Conservation (phyloP, 2,797 vertebrate genomes). For the Thamnophis elegans region DNA sequence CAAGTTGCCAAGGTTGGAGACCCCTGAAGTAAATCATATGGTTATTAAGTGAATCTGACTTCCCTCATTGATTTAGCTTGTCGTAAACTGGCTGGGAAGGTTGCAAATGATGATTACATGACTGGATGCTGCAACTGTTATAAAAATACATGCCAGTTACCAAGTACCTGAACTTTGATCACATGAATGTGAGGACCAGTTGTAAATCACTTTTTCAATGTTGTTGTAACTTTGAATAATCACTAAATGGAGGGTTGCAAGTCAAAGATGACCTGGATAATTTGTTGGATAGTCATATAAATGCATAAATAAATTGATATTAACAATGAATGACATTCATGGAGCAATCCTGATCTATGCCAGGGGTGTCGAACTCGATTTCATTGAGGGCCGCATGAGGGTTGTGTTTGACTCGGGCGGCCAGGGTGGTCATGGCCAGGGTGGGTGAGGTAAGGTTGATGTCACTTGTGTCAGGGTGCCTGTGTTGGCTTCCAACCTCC, state of each 20-base stretch:
- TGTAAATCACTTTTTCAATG: neutral
- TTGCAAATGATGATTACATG: neutral
- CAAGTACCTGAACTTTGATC: neutral
- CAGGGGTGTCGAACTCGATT: too few relatives aligned
- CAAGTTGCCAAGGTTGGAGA: too few relatives aligned
- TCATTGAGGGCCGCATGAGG: too few relatives aligned
- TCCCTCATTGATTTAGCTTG: neutral
- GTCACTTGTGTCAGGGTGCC: too few relatives aligned
- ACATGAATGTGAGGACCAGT: neutral
- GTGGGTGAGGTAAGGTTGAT: too few relatives aligned
- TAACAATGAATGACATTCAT: neutral
- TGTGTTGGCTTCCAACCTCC: too few relatives aligned
- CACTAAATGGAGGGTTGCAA: neutral
- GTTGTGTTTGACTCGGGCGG: too few relatives aligned
- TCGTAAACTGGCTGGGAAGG: neutral
- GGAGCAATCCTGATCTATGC: neutral
- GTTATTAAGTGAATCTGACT: neutral
- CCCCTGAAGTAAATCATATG: too few relatives aligned
- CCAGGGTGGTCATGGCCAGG: too few relatives aligned
- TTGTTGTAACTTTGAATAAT: neutral
- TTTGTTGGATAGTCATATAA: neutral
- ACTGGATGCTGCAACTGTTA: neutral
- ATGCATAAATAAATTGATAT: neutral
- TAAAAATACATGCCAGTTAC: neutral
- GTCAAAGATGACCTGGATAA: neutral